Conservation (phyloP, 2,113 vertebrate genomes). For the Psittacus erithacus region DNA sequence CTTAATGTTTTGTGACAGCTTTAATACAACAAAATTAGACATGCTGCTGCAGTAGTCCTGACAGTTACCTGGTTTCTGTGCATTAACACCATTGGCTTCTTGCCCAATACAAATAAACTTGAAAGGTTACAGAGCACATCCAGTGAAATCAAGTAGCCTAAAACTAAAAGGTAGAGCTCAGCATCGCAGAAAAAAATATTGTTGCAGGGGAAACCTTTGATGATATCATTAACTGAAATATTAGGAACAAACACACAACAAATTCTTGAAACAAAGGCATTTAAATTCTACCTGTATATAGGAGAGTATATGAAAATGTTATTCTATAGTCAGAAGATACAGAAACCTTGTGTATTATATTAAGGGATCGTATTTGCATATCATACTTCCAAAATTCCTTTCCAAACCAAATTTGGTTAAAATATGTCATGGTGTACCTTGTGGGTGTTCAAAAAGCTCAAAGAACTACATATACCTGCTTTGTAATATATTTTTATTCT, state of each 20-base stretch:
- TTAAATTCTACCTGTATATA: not conserved
- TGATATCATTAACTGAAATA: not conserved
- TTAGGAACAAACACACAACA: not conserved
- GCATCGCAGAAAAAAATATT: not conserved
- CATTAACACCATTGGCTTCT: conserved; percentile 61
- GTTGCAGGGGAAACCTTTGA: not conserved
- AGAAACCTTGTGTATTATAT: not conserved
- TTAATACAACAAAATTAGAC: conserved; percentile 76
- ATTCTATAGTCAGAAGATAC: not conserved
- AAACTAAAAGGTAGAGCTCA: conserved; percentile 26
- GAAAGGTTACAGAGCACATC: conserved; percentile 44
- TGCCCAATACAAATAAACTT: conserved; percentile 65
- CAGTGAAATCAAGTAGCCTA: conserved; percentile 46
- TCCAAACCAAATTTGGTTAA: not conserved
- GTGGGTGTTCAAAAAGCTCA: not conserved
- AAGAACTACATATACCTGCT: not conserved
- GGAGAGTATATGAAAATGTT: not conserved
- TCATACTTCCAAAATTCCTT: not conserved
- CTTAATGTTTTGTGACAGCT: conserved; percentile 75
- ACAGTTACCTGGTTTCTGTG: conserved; percentile 71
- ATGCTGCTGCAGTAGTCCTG: conserved; percentile 62
- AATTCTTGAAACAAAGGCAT: not conserved
- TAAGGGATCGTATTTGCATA: not conserved
- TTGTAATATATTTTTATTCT: not conserved
- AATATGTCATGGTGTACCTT: not conserved